Base-by-base conservation (phyloP, 2,797 vertebrate genomes). In the Notoglanidium macrostoma region DNA sequence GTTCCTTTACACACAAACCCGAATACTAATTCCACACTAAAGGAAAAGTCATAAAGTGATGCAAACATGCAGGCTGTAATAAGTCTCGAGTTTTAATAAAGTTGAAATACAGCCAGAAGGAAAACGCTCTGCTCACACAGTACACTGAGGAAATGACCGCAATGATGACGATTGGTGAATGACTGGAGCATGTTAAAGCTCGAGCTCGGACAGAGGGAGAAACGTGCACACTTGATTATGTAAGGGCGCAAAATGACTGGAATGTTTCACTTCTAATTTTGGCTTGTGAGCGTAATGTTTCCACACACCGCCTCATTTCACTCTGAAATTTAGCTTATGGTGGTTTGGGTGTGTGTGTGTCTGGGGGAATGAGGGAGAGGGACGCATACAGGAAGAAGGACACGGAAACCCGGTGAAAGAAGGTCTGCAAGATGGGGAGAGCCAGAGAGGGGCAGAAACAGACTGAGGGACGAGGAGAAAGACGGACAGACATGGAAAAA, bases 261-360 rank as follows among this genome's bases (percentile, higher is more conserved):
- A 83, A 68, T 55, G 63, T 83, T 83, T 83, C 5, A 5, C n/a
- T 35, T 54, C 61, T 70, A 68, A 70, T 68, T 55, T 54, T 21
- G 29, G 81, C 26, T 59, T 23, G 5, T 78, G 55, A 17, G 76
- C 55, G 51, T 55, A 55, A 57, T 10, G 21, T 80, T 12, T 61
- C 12, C 65, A 32, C 11, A 23, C 1, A 5, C 11, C 19, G 19
- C 5, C 0, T 61, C 32, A 8, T 46, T 73, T 61, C 17, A 5
- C 15, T 54, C 7, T 29, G 14, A 76, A 76, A 76, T 17, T 15
- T 29, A 54, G 5, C 26, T 76, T 76, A 29, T 26, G 21, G 44
- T 46, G 72, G 44, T 74, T n/a, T 44, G 5, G 21, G 1, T 26
- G n/a, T 59, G 32, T 23, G 19, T 35, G 10, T 32, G 0, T 3